These are phyloP conservation scores for Seriola dumerili DNA, from an alignment of 2,113 vertebrate species.

Conservation along the genomic window DNA sequence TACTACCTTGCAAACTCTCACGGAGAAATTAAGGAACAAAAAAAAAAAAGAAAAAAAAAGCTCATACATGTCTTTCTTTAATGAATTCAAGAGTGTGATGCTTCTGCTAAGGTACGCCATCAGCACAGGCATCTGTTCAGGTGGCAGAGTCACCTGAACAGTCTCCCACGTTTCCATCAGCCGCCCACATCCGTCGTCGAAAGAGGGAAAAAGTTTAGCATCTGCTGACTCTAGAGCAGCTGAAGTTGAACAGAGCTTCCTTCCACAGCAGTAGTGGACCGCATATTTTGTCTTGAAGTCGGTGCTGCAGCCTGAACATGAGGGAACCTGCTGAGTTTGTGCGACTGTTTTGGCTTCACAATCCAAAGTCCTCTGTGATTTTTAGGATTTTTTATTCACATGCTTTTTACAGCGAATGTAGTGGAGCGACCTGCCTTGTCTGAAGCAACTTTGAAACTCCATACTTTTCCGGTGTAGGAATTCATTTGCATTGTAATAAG, in stretches of 20 bases:
- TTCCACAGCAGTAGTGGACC: not conserved
- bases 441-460: not conserved
- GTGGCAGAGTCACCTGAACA: slow-evolving; percentile 45
- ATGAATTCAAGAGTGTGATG: not conserved
- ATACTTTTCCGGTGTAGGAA: not conserved
- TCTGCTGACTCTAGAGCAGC: slow-evolving; percentile 25
- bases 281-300: not conserved
- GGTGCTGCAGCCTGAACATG: not conserved
- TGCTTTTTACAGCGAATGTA: not conserved
- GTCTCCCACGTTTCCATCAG: slow-evolving; percentile 39
- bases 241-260: slow-evolving; percentile 10
- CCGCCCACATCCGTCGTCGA: slow-evolving; percentile 32
- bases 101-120: slow-evolving; percentile 5
- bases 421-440: not conserved
- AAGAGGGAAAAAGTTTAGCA: slow-evolving; percentile 41
- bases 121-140: slow-evolving; percentile 47
- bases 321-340: not conserved
- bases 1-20: not conserved
- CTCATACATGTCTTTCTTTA: not conserved
- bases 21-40: not conserved
- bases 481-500: slow-evolving; percentile 20
- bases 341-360: not conserved
- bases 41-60: no score
- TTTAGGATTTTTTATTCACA: not conserved
- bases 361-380: not conserved